phyloP scores from a whole-genome alignment of 1,140 invertebrate species.

The Cataglyphis hispanica region DNA sequence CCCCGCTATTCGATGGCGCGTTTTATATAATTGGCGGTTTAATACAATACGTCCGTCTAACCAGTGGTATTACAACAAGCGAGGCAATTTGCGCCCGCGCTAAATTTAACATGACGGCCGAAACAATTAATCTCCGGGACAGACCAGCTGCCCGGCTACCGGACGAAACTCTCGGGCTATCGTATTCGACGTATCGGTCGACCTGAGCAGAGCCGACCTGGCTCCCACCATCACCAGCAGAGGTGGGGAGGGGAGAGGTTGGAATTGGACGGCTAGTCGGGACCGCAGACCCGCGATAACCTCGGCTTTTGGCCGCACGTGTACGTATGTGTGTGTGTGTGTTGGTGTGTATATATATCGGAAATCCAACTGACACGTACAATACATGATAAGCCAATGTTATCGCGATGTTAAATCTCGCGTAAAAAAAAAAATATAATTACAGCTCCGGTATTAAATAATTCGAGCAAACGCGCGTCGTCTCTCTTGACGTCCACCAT shows the following conservation, averaged over 20 bases:
- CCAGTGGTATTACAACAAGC: conserved; percentile 8
- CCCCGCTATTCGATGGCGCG: not conserved
- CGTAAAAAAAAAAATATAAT: not conserved
- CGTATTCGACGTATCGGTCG: conserved; percentile 34
- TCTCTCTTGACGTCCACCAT: not conserved
- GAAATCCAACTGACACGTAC: not conserved
- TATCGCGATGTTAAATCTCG: not conserved
- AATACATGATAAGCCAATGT: not conserved
- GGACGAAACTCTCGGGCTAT: conserved; percentile 18
- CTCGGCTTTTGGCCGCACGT: not conserved
- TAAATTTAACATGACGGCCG: conserved; percentile 45
- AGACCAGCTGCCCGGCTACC: not conserved
- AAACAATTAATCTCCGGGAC: conserved; percentile 40
- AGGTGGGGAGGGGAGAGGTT: not conserved
- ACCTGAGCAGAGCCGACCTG: not conserved
- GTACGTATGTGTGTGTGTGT: not conserved
- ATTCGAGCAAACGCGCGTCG: not conserved
- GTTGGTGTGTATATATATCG: not conserved
- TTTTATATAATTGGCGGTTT: conserved; percentile 30
- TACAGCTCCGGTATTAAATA: not conserved
- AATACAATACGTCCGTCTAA: conserved; percentile 1
- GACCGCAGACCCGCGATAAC: not conserved
- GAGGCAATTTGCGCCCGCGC: conserved; percentile 16
- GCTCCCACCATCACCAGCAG: not conserved
- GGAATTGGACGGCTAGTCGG: conserved; percentile 21